Conservation (phyloP, 2,888 invertebrate genomes). For the Zygogramma bicolorata region DNA sequence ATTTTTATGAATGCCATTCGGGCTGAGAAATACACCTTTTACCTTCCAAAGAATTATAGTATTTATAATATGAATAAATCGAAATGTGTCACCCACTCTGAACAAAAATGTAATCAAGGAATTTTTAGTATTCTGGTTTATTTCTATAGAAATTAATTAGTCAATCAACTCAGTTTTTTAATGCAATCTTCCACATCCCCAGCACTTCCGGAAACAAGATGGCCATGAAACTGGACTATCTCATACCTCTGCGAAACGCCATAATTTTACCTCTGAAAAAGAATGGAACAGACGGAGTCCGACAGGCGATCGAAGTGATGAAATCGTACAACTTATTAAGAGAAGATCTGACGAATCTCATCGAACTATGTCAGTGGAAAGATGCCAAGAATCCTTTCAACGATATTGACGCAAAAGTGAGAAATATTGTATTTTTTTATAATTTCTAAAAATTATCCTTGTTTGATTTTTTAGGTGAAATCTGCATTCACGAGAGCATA, state of each 20-base stretch:
- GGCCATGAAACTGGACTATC: slow-evolving; percentile 89
- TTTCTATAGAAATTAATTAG: too few species aligned
- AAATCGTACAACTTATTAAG: slow-evolving; percentile 87
- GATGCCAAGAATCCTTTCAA: slow-evolving; percentile 82
- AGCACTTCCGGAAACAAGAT: slow-evolving; percentile 85
- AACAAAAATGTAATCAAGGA: too few species aligned
- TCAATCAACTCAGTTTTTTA: too few species aligned
- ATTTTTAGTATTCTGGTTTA: too few species aligned
- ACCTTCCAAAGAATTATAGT: slow-evolving; percentile 38
- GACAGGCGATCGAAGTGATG: slow-evolving; percentile 78
- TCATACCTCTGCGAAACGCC: slow-evolving; percentile 80
- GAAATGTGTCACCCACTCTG: too few species aligned
- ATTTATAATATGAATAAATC: too few species aligned
- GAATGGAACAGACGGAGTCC: slow-evolving; percentile 79
- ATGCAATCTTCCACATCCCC: too few species aligned
- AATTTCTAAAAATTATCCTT: neutral
- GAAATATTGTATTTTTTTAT: slow-evolving; percentile 24
- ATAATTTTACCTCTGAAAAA: slow-evolving; percentile 83
- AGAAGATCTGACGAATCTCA: slow-evolving; percentile 91
- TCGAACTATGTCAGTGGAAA: slow-evolving; percentile 90
- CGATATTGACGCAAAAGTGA: slow-evolving; percentile 77
- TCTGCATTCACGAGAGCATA: slow-evolving; percentile 93
- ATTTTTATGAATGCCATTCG: slow-evolving; percentile 32
- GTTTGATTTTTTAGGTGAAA: slow-evolving; percentile 77
- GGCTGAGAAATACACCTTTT: slow-evolving; percentile 26